These are phyloP conservation scores for Sus scrofa DNA, from an alignment of 2,113 vertebrate species.

Conservation along the genomic window DNA sequence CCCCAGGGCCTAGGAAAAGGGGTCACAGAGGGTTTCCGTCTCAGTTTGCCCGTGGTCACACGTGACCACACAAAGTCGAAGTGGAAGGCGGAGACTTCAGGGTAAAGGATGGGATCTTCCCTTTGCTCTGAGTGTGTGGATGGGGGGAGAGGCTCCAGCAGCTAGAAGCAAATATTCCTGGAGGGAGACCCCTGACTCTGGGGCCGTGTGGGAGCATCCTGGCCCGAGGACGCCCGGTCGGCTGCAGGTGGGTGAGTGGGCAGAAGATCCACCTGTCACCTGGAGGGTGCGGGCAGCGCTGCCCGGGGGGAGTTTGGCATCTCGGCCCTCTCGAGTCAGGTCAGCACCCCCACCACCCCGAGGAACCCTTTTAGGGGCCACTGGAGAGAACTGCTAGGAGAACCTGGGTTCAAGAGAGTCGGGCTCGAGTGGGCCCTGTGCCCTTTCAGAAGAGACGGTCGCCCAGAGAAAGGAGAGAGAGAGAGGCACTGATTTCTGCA, in stretches of 20 bases:
- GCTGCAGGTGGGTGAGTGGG: background rate
- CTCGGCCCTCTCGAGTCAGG: slow-evolving; percentile 4
- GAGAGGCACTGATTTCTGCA: slow-evolving; percentile 69
- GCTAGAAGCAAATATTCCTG: background rate
- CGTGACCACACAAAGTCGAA: background rate
- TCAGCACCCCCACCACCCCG: background rate
- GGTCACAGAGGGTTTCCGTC: background rate
- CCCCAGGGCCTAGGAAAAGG: background rate
- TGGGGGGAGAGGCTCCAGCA: background rate
- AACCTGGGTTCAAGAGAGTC: slow-evolving; percentile 40
- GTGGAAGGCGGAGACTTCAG: background rate
- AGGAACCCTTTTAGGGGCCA: background rate
- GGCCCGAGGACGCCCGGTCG: background rate
- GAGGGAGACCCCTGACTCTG: background rate
- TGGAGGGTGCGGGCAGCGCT: background rate
- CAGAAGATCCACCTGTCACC: background rate
- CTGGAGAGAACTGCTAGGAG: slow-evolving; percentile 52
- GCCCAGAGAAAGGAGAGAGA: background rate
- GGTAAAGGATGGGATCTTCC: background rate
- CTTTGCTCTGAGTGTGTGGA: background rate
- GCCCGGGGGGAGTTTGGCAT: slow-evolving; percentile 63
- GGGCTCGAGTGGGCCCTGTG: background rate
- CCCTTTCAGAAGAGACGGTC: slow-evolving; percentile 36
- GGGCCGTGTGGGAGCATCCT: background rate
- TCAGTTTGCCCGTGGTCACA: background rate